A percentile compares a stretch with the other conserved stretches of the same genome.
Conservation (phyloP, 2,797 vertebrate species). For the Coracias cyanogaster region DNA sequence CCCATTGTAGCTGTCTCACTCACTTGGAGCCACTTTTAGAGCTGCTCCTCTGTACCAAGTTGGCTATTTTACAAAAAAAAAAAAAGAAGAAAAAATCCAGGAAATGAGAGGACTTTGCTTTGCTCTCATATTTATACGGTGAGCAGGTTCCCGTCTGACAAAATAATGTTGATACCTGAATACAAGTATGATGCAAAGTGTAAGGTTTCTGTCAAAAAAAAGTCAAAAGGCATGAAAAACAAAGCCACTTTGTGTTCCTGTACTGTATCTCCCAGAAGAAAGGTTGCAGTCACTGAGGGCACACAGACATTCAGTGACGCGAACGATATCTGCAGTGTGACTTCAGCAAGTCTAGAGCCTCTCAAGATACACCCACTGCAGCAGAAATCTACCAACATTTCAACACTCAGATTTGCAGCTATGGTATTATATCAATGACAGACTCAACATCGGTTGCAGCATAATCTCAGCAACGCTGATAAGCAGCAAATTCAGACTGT, state of each 20-base stretch:
- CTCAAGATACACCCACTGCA: conserved; percentile 68
- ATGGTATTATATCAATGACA: conserved; percentile 54
- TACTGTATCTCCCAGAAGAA: background rate
- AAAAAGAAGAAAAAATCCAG: background rate
- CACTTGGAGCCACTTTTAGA: background rate
- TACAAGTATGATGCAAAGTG: background rate
- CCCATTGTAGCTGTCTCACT: background rate
- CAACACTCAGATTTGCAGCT: conserved; percentile 29
- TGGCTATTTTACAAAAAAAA: background rate
- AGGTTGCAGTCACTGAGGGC: background rate
- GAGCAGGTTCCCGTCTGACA: background rate
- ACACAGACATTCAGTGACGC: background rate
- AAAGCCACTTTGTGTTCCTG: background rate
- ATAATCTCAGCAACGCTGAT: conserved; percentile 41
- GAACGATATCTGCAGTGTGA: conserved; percentile 49
- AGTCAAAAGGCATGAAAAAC: background rate
- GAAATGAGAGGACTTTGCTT: background rate
- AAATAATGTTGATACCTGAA: background rate
- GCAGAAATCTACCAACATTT: conserved; percentile 58
- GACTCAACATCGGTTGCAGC: conserved; percentile 51
- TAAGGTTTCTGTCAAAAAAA: background rate
- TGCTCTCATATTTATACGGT: background rate
- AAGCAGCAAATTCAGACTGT: conserved; percentile 34
- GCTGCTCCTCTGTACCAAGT: background rate
- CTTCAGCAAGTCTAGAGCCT: conserved; percentile 57